phyloP scores from a whole-genome alignment of 2,888 invertebrate genomes.

The Brenthis hecate region DNA sequence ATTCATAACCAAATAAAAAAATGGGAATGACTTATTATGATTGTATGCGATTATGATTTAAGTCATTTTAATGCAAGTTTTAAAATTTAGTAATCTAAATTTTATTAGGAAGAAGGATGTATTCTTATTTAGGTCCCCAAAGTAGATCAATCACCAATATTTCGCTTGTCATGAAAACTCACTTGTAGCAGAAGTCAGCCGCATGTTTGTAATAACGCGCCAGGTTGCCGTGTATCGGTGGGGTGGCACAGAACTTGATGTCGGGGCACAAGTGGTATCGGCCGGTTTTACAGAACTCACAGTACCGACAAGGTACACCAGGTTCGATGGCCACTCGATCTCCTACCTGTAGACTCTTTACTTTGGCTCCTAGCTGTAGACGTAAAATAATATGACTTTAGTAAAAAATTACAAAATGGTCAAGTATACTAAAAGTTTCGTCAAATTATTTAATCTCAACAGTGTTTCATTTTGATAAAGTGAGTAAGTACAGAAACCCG shows the following conservation, averaged over 20 bases:
- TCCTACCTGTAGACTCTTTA: slow-evolving; percentile 87
- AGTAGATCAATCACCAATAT: not conserved
- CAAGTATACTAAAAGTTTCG: not conserved
- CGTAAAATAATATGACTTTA: not conserved
- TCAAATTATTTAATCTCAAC: not conserved
- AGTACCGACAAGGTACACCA: slow-evolving; percentile 93
- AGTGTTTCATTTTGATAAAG: not conserved
- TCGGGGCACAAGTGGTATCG: slow-evolving; percentile 95
- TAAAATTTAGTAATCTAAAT: too few relatives aligned
- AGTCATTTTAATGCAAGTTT: too few relatives aligned
- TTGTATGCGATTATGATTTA: too few relatives aligned
- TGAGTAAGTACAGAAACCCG: not conserved
- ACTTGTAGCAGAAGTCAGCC: slow-evolving; percentile 94
- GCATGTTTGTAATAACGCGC: slow-evolving; percentile 93
- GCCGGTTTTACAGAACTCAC: slow-evolving; percentile 93
- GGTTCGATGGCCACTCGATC: slow-evolving; percentile 98
- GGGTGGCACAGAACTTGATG: slow-evolving; percentile 96
- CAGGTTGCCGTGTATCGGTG: slow-evolving; percentile 95
- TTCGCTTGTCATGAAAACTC: slow-evolving; percentile 39
- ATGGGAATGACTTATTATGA: too few relatives aligned
- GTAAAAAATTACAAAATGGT: too few relatives aligned
- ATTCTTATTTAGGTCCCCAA: too few relatives aligned
- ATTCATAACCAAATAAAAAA: too few relatives aligned
- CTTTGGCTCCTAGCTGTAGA: slow-evolving; percentile 76
- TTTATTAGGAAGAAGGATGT: too few relatives aligned